Conservation (phyloP, 2,113 vertebrate species). For the Excalfactoria chinensis region DNA sequence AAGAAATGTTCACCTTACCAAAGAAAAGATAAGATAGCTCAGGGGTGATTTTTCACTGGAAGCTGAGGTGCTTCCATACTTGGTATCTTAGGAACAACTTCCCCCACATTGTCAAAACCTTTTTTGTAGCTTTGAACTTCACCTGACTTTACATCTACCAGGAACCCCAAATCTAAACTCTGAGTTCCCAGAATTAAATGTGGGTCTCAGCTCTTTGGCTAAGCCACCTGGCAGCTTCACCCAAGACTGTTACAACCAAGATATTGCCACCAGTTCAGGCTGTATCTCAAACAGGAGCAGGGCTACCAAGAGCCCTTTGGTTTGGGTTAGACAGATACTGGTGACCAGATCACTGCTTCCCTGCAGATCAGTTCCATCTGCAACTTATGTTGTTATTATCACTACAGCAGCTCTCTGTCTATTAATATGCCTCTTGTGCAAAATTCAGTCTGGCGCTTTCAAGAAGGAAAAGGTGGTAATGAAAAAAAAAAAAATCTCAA, state of each 20-base stretch:
- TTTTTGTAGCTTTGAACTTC: background rate
- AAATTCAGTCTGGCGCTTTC: slow-evolving; percentile 60
- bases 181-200: background rate
- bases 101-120: background rate
- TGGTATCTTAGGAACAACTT: background rate
- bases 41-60: background rate
- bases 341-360: background rate
- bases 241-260: background rate
- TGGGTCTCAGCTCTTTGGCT: background rate
- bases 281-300: background rate
- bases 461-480: slow-evolving; percentile 50
- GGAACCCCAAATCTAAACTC: background rate
- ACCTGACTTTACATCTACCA: background rate
- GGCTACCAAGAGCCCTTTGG: background rate
- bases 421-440: slow-evolving; percentile 51
- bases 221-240: background rate
- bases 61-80: background rate
- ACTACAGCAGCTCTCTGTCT: slow-evolving; percentile 32
- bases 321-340: background rate
- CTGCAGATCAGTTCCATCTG: background rate
- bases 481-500: slow-evolving; percentile 3
- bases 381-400: slow-evolving; percentile 19
- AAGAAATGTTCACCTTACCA: background rate
- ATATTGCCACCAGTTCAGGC: background rate
- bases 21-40: background rate